Base-by-base conservation (phyloP, 1,140 invertebrate species). In the Luehdorfia chinensis region DNA sequence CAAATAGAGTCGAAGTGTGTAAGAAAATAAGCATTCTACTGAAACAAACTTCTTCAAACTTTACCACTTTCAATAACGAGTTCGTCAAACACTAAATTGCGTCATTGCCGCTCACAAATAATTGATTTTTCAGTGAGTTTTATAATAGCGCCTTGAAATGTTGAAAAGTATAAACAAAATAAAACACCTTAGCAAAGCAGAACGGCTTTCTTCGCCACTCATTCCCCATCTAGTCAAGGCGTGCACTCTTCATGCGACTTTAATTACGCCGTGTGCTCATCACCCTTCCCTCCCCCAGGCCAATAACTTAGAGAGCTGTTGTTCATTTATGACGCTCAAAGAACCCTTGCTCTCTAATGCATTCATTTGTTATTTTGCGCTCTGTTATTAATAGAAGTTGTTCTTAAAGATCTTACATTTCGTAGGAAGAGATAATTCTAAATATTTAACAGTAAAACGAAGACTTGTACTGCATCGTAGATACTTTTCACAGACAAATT, bases 301-400 rank as follows among this genome's bases (percentile, higher is more conserved):
- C 44, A 61, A 61, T 61, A 57, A 61, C 54, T 57, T 54, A 57
- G 54, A 55, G 45, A 55, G 44, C 43, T 47, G 34, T n/a, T n/a
- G n/a, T 44, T 41, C 39, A 25, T 33, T 50, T 50, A 27, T 19
- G 18, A 16, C 14, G 25, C 32, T 44, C 19, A 34, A 25, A 34
- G 18, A 11, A 31, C 12, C 30, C 23, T 50, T 21, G 28, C 47
- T n/a, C 13, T 3, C 8, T 48, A 36, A 48, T 39, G 15, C 34
- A 19, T 37, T 23, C 34, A 37, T 37, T 34, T 19, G 33, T 34
- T 34, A 34, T 34, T 37, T 37, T 37, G 34, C 9, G 4, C 9
- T 34, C 2, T 13, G 18, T 23, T 19, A 37, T 16, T 16, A 33
- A 33, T 33, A 8, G 8, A 16, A 33, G 32, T 9, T 15, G 32